Conservation (phyloP, 2,888 invertebrate genomes). For the Xanthostigma xanthostigma region DNA sequence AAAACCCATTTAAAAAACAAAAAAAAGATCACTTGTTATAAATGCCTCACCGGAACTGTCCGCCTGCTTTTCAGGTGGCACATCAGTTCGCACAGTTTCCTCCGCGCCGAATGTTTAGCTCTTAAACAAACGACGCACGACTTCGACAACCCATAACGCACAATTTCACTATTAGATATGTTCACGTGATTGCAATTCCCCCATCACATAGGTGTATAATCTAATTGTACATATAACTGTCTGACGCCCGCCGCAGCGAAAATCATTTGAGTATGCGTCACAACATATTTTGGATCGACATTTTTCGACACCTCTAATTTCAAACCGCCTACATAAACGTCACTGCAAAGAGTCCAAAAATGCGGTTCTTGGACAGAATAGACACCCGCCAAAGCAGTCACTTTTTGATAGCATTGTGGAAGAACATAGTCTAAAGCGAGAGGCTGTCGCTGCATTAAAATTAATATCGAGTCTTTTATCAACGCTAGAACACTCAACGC, state of each 20-base stretch:
- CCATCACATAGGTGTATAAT: slow-evolving; percentile 67
- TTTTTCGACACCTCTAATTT: slow-evolving; percentile 90
- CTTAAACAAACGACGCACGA: slow-evolving; percentile 15
- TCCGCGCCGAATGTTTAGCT: slow-evolving; percentile 14
- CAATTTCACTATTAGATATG: not conserved
- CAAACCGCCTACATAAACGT: slow-evolving; percentile 80
- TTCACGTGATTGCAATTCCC: not conserved
- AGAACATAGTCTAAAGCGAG: slow-evolving; percentile 62
- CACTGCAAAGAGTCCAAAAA: slow-evolving; percentile 96
- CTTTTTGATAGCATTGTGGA: slow-evolving; percentile 78
- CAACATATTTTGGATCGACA: slow-evolving; percentile 84
- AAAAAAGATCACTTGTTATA: too few species aligned
- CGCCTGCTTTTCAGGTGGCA: too few species aligned
- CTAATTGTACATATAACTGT: slow-evolving; percentile 85
- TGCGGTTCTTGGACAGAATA: slow-evolving; percentile 94
- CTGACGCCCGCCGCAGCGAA: slow-evolving; percentile 85
- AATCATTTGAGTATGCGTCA: slow-evolving; percentile 85
- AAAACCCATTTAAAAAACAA: too few species aligned
- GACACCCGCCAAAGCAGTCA: slow-evolving; percentile 82
- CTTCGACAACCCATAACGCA: slow-evolving; percentile 4
- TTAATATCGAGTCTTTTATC: slow-evolving; percentile 73
- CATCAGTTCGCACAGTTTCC: slow-evolving; percentile 9
- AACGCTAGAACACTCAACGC: slow-evolving; percentile 72
- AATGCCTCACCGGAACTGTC: too few species aligned
- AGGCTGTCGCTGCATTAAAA: slow-evolving; percentile 92